Conservation (phyloP, 1,140 invertebrate genomes). For the Nasonia vitripennis region DNA sequence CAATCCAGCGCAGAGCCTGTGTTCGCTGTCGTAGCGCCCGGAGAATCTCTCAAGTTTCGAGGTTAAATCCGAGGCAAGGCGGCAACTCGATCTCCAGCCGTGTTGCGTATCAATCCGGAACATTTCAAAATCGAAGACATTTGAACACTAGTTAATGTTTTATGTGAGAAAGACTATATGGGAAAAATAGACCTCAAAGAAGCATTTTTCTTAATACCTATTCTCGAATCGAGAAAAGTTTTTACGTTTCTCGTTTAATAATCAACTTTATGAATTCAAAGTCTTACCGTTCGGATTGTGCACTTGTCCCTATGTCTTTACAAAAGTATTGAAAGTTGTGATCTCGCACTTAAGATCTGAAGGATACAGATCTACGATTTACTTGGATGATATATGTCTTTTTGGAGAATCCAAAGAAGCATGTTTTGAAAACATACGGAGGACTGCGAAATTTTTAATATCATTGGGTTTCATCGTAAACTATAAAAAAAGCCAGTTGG, state of each 20-base stretch:
- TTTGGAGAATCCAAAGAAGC: background rate
- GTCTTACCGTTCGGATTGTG: constrained; percentile 41
- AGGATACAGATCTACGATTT: constrained; percentile 21
- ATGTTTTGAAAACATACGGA: constrained; percentile 23
- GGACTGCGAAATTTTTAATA: too few relatives aligned
- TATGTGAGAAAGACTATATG: too few relatives aligned
- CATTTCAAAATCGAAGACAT: constrained; percentile 62
- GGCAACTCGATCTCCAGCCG: constrained; percentile 62
- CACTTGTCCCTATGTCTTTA: constrained; percentile 41
- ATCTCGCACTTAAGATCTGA: background rate
- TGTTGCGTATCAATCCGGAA: constrained; percentile 58
- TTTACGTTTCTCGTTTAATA: constrained; percentile 44
- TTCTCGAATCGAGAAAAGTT: constrained; percentile 21
- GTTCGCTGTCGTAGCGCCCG: background rate
- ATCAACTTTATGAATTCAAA: constrained; percentile 45
- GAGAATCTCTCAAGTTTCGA: constrained; percentile 53
- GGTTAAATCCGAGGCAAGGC: constrained; percentile 51
- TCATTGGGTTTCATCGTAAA: too few relatives aligned
- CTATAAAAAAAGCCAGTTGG: too few relatives aligned
- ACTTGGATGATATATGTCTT: constrained; percentile 38
- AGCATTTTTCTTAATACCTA: constrained; percentile 35
- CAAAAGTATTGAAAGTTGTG: constrained; percentile 43
- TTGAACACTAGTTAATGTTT: constrained; percentile 52
- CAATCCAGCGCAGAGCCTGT: background rate
- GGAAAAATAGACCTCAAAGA: constrained; percentile 48